Percentiles rank a stretch among this genome's conserved stretches.
These are phyloP conservation scores for Listronotus bonariensis DNA, from an alignment of 1,140 invertebrate genomes.

Conservation along the genomic window DNA sequence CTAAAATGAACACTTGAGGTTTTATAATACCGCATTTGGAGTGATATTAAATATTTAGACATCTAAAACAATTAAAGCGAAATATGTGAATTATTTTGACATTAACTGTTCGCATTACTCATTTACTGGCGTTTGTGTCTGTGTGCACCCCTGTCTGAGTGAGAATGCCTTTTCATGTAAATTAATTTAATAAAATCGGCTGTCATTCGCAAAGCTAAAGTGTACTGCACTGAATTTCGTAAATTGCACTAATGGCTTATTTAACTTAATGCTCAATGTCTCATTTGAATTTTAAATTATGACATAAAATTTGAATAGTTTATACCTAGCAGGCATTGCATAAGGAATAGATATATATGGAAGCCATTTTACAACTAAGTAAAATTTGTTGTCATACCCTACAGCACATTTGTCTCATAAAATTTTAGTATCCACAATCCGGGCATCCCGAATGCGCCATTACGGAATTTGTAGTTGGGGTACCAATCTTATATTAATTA, in stretches of 20 bases:
- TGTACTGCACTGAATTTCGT: conserved; percentile 14
- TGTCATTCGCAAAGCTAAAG: conserved; percentile 13
- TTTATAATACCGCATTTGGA: neutral
- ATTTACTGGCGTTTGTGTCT: conserved; percentile 16
- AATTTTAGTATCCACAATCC: no score
- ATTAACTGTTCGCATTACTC: conserved; percentile 2
- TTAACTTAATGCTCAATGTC: conserved; percentile 18
- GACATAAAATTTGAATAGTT: conserved; percentile 15
- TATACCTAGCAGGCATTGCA: conserved; percentile 10
- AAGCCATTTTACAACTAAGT: conserved; percentile 7
- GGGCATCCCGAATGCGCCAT: no score
- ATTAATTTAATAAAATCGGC: conserved; percentile 24
- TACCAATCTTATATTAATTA: no score
- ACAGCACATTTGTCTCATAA: neutral
- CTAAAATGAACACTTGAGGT: no score
- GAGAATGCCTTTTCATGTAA: conserved; percentile 4
- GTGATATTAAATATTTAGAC: conserved; percentile 1
- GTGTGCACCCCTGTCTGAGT: neutral
- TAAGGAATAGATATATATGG: conserved; percentile 5
- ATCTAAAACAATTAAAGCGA: conserved; percentile 2
- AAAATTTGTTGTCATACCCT: conserved; percentile 5
- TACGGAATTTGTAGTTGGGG: no score
- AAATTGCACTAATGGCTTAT: conserved; percentile 20
- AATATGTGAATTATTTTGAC: conserved; percentile 19
- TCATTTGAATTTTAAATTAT: conserved; percentile 21